A percentile compares a stretch with the other conserved stretches of the same genome.
These are phyloP conservation scores for Apodemus speciosus DNA, from an alignment of 2,113 vertebrate species.

Conservation along the genomic window DNA sequence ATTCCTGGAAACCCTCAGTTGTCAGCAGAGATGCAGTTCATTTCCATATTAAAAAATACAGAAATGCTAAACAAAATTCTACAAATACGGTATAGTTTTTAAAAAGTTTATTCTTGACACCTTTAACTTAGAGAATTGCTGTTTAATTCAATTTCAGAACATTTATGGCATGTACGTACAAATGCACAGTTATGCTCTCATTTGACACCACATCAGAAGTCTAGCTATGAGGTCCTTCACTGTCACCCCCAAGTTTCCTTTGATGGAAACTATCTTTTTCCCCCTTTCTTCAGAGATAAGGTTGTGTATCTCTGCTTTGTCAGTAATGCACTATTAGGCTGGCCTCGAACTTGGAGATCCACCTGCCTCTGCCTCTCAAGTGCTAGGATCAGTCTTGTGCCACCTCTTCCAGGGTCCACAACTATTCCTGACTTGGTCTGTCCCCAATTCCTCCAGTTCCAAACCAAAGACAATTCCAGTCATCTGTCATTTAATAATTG, in stretches of 20 bases:
- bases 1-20: conserved; percentile 27
- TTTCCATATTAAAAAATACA: conserved; percentile 17
- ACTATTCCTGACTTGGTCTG: neutral
- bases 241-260: neutral
- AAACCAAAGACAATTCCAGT: neutral
- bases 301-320: neutral
- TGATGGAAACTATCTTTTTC: neutral
- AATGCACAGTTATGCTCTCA: neutral
- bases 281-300: neutral
- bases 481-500: neutral
- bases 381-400: neutral
- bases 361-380: neutral
- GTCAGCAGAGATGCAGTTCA: neutral
- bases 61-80: neutral
- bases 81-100: conserved; percentile 14
- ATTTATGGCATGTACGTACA: neutral
- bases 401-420: neutral
- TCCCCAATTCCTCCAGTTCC: neutral
- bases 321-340: neutral
- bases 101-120: conserved; percentile 15
- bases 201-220: conserved; percentile 26
- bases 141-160: neutral
- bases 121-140: conserved; percentile 39
- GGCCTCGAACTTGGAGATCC: neutral
- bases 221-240: neutral